Evolutionary conservation across 2,888 invertebrate species (phyloP).

Genomic region (Drepana falcataria): DNA sequence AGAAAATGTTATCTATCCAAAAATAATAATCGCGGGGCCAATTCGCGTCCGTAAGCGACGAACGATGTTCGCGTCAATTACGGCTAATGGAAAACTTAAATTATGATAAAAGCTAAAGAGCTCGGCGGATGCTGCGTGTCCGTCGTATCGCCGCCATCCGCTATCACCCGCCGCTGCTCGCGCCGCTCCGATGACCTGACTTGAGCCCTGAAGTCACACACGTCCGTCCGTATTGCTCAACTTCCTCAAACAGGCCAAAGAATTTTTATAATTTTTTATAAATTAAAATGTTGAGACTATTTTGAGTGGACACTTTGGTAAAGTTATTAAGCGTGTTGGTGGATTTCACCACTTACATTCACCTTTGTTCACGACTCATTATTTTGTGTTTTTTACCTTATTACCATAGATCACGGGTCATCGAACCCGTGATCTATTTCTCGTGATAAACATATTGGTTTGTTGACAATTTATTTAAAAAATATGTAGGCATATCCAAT

Average conservation of each 20-base stretch:
- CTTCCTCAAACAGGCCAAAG: not conserved
- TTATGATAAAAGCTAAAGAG: conserved; percentile 76
- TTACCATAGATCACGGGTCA: no score
- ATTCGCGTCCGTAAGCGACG: conserved; percentile 70
- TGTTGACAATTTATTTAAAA: no score
- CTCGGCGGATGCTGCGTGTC: conserved; percentile 56
- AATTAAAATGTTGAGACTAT: no score
- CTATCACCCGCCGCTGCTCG: not conserved
- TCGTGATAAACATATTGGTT: no score
- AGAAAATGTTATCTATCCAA: conserved; percentile 71
- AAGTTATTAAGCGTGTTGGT: no score
- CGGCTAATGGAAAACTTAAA: conserved; percentile 78
- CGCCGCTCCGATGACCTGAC: not conserved
- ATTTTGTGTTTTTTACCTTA: no score
- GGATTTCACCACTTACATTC: no score
- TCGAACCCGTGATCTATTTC: no score
- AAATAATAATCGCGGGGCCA: conserved; percentile 67
- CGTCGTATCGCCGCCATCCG: conserved; percentile 24
- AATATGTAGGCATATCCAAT: no score
- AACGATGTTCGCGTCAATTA: conserved; percentile 78
- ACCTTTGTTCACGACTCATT: no score
- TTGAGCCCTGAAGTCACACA: not conserved
- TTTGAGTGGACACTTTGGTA: no score
- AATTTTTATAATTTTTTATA: not conserved
- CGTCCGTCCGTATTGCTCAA: not conserved